Base-by-base conservation (phyloP, 2,797 vertebrate genomes). In the Phyllotis vaccarum region DNA sequence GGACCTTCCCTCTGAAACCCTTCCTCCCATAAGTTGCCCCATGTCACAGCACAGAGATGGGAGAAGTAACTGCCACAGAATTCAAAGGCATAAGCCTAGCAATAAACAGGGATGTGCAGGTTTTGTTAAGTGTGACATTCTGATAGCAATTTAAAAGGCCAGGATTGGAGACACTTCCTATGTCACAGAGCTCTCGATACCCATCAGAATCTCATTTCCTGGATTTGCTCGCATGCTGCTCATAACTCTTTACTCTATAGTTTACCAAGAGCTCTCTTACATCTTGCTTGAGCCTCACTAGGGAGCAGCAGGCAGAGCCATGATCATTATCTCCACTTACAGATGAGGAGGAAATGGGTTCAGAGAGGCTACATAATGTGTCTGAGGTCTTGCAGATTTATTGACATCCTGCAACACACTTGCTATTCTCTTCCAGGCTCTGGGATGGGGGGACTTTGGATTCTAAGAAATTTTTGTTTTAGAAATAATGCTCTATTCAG, bases 201-300 rank as follows among this genome's bases (percentile, higher is more conserved):
- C 82, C 82, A 24, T 86, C 9, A 49, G 91, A 94, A 86, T 92
- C 92, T 96, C 88, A 75, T 95, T 92, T 96, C 95, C 94, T 92
- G 68, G 92, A 92, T 78, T n/a, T 90, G 78, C 14, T 95, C 81
- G 6, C 27, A 9, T 78, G 85, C 85, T 56, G 88, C 72, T 88
- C 81, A 27, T 70, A 52, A 90, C 68, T 60, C 85, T 79, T 87
- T 29, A 79, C 85, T 83, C 87, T 37, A 31, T 27, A 54, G 82
- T 46, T 95, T 56, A n/a, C 81, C 85, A 62, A 89, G 94, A 60
- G 19, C 54, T 46, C 58, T 76, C 78, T 90, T 40, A 9, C 58
- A 2, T 76, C 86, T 56, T 29, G 68, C 21, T 64, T 24, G 27
- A 70, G 52, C 58, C 79, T 93, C 64, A 3, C 29, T 40, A 17